Base-by-base conservation (phyloP, 1,140 invertebrate genomes). In the Centruroides vittatus region DNA sequence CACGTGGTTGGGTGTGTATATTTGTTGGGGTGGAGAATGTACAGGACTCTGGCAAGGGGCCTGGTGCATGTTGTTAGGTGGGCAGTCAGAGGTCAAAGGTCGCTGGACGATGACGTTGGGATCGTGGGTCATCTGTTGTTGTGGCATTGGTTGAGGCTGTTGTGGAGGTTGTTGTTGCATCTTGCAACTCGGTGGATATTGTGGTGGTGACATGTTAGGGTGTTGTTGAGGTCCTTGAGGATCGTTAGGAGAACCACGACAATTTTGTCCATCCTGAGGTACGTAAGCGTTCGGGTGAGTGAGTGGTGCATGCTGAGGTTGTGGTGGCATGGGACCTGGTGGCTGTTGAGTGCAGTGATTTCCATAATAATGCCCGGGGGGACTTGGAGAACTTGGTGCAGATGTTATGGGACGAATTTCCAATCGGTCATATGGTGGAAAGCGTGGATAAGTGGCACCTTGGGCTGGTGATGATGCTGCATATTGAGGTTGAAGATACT, bases 391-490 rank as follows among this genome's bases (percentile, higher is more conserved):
- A 51, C 59, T 59, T 35, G 58, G 53, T 13, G 55, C 56, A 78
- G 78, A 80, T 80, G 74, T 86, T 84, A 85, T 83, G 71, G 80
- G 81, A 57, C 84, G 74, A 66, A 85, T 84, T 68, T 88, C 85
- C 80, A 94, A 84, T 67, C 90, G 80, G 72, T 93, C 89, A 79
- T 93, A 93, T 53, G 91, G 90, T 66, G 91, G 91, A 78, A 93
- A 93, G 71, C 91, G 80, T 41, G 89, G 89, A 76, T 92, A 93
- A 65, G 64, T 65, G 10, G 57, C 60, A 3, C 64, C 63, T 48
- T 61, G 64, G 9, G 52, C 64, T 3, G 64, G 64, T 4, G 64
- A 65, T 4, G 64, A 52, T 3, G 63, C 57, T 2, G 62, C 59
- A 34, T 65, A 65, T 41, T 61, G 65, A 35, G 61, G 62, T 56